Base-by-base conservation (phyloP, 2,113 vertebrate species). In the Spea multiplicata region DNA sequence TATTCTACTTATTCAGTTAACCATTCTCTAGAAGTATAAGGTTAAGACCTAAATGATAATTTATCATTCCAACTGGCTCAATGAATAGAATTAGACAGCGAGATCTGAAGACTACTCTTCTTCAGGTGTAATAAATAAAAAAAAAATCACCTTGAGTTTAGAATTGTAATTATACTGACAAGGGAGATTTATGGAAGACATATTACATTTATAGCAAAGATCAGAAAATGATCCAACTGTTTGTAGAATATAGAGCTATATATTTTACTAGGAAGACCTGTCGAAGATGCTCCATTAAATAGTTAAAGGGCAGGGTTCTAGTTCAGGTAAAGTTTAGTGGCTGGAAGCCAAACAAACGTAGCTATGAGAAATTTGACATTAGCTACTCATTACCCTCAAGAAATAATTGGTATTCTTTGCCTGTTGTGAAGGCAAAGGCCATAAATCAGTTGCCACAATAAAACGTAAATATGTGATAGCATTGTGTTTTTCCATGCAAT, bases 381-480 rank as follows among this genome's bases (percentile, higher is more conserved):
- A 74, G 53, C 70, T 70, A 48, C 71, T 81, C 47, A 65, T 73
- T 68, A 76, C 68, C 62, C 57, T 6, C 4, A 45, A 71, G 17
- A 8, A 70, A 64, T 9, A 44, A 57, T 64, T 70, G 61, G 6
- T 78, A 48, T 64, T 78, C 55, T n/a, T 73, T 48, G 12, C 53
- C 52, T 13, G 78, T 80, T 57, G 78, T 73, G 50, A 68, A 80
- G 78, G 77, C 47, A 66, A 71, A 73, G 61, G 46, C 44, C 52
- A 80, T 80, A 59, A 80, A 80, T 74, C 71, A 74, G 78, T 80
- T 80, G 78, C 71, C 64, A 80, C 78, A 80, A 80, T 74, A 80
- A 80, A 80, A 59, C 71, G 66, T 67, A 74, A 74, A 80, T 80
- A 80, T 6, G 7, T 59, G 64, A 74, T 72, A 49, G 62, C 47